Conservation (phyloP, 2,888 invertebrate species). For the Andrena trimmerana region DNA sequence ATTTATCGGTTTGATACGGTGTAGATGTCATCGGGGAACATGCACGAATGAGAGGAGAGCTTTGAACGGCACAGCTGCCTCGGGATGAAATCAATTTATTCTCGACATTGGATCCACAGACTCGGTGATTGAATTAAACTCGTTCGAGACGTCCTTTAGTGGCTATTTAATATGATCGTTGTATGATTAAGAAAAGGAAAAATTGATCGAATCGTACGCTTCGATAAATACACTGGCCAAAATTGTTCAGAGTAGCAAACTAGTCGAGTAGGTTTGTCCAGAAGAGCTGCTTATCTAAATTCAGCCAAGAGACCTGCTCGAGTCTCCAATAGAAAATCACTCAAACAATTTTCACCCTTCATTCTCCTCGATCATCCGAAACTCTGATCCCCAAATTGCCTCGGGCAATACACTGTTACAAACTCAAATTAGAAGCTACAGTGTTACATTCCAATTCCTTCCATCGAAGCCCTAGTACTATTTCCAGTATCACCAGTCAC, state of each 20-base stretch:
- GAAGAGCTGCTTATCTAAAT: too few species aligned
- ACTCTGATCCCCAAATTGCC: not conserved
- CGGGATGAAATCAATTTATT: constrained; percentile 44
- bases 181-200: constrained; percentile 1
- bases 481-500: too few species aligned
- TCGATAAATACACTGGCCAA: not conserved
- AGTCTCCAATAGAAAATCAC: not conserved
- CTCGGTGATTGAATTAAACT: constrained; percentile 28
- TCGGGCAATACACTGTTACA: not conserved
- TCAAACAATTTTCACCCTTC: not conserved
- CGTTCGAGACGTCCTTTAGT: constrained; percentile 31
- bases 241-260: not conserved
- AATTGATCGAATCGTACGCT: not conserved
- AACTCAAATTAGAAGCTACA: not conserved
- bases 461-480: too few species aligned
- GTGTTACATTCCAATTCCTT: too few species aligned
- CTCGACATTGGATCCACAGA: constrained; percentile 30
- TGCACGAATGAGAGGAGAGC: not conserved
- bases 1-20: not conserved
- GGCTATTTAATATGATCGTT: constrained; percentile 7
- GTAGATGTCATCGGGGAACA: not conserved
- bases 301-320: too few species aligned
- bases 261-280: not conserved
- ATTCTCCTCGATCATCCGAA: too few species aligned
- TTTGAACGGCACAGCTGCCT: constrained; percentile 4